Evolutionary conservation across 2,888 invertebrate species (phyloP).

Genomic region (Sphinx pinastri): DNA sequence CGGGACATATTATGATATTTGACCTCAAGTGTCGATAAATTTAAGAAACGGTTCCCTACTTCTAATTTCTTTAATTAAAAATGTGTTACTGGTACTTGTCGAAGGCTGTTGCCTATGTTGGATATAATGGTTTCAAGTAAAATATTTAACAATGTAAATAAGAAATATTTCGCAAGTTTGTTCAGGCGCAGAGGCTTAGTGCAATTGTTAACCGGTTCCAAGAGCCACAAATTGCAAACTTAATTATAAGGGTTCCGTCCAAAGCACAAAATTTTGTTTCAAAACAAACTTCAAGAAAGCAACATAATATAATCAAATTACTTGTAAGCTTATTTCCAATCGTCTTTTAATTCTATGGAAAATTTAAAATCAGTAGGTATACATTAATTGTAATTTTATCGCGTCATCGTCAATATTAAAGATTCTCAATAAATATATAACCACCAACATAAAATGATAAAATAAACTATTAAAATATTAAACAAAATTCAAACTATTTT

Average conservation of each 20-base stretch:
- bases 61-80: too few relatives aligned
- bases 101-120: too few relatives aligned
- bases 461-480: neutral
- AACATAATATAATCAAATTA: neutral
- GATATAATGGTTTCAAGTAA: neutral
- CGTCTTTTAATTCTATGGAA: too few relatives aligned
- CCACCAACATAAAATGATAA: neutral
- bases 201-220: slow-evolving; percentile 7
- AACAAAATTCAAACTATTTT: neutral
- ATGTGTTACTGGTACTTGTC: too few relatives aligned
- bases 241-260: neutral
- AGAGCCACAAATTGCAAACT: neutral
- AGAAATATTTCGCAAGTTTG: neutral
- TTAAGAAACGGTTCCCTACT: too few relatives aligned
- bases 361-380: too few relatives aligned
- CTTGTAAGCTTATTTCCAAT: too few relatives aligned
- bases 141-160: neutral
- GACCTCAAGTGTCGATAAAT: too few relatives aligned
- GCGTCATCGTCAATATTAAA: neutral
- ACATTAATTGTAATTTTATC: neutral
- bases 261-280: neutral
- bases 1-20: too few relatives aligned
- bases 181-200: neutral
- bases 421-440: neutral
- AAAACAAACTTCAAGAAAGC: neutral